Evolutionary conservation across 2,113 vertebrate genomes (phyloP), one percentile per base, ranked within the genome.

Genomic region (Larimichthys polyactis): DNA sequence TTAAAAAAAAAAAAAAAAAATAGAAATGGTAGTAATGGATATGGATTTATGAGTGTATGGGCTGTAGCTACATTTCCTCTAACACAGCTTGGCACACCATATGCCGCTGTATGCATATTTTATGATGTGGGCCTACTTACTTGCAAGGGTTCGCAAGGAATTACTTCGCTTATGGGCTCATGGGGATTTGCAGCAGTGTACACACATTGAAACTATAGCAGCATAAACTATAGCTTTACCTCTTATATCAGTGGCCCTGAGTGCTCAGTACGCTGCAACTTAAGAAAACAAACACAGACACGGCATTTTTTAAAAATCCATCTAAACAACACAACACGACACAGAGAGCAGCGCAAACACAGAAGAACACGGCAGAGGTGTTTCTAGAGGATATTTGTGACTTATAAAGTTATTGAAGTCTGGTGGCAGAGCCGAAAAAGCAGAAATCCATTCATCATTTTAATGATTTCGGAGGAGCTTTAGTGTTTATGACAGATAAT

Each of bases 21-120:
- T n/a, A 66, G 68, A 71, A 60, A 71, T 64, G 24, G 67, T 84
- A 82, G 93, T 92, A 91, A 93, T 92, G 90, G 92, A 93, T 91
- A 89, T 92, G 85, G 87, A 90, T 91, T 90, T 82, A 68, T 85
- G 78, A 74, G 81, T 69, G 75, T 82, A 49, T 75, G 79, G 49
- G 68, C 81, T 84, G 71, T 0, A 64, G 78, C 84, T 40, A 14
- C 29, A 63, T 66, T 69, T 64, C 36, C 73, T 79, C 74, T 87
- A 75, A 89, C 43, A 40, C 83, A 66, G 85, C 77, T 66, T 78
- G 87, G 82, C 85, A 87, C 90, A 84, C 87, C 90, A 87, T 90
- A 89, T 92, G 90, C 83, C 74, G 11, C 73, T 19, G 74, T 43
- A 78, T 93, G 81, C 80, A 93, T 93, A 71, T 91, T 93, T 91